These are phyloP conservation scores for Macrobrachium rosenbergii DNA, from an alignment of 1,140 invertebrate genomes.

Conservation along the genomic window DNA sequence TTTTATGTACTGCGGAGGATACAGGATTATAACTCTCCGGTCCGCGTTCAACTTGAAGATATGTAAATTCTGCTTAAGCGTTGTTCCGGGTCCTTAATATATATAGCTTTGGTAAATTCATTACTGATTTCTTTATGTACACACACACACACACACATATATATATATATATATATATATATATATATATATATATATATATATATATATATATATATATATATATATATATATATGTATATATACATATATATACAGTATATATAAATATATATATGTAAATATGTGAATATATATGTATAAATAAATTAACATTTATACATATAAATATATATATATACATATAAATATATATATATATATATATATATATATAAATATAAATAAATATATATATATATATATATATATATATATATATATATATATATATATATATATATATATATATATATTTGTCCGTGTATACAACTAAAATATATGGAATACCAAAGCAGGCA, in stretches of 20 bases:
- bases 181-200: conserved; percentile 17
- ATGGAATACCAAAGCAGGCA: too few relatives aligned
- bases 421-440: neutral
- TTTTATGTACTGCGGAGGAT: neutral
- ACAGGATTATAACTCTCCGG: neutral
- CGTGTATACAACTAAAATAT: too few relatives aligned
- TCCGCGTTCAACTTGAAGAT: neutral
- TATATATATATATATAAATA: conserved; percentile 9
- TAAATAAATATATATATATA: neutral
- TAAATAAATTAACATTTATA: neutral
- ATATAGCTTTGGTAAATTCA: neutral
- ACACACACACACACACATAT: neutral
- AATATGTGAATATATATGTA: neutral
- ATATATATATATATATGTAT: conserved; percentile 1
- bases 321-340: neutral
- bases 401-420: neutral
- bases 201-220: neutral
- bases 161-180: conserved; percentile 9
- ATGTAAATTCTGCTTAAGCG: neutral
- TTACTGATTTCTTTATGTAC: too few relatives aligned
- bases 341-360: conserved; percentile 9
- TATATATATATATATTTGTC: conserved; percentile 1
- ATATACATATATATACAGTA: neutral
- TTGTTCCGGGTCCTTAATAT: neutral
- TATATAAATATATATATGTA: neutral